Evolutionary conservation across 2,888 invertebrate genomes (phyloP), one percentile per base, ranked within the genome.

Genomic region (Drosophila affinis): DNA sequence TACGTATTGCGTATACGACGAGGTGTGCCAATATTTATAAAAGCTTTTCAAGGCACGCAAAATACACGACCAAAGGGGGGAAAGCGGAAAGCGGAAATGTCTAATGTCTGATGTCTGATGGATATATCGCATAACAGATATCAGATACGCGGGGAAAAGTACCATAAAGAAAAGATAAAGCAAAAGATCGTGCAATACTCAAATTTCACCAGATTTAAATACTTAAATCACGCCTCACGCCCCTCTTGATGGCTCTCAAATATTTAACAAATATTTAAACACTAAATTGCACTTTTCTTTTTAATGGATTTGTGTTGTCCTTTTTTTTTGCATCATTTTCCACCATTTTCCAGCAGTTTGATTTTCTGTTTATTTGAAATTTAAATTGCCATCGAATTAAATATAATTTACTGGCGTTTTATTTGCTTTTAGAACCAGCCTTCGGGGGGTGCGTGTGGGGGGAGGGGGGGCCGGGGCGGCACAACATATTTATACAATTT

Each of bases 71-170:
- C 17, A 17, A 3, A 53, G 47, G 39, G 58, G 49, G 58, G 49
- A 75, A 63, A 62, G 61, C 67, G 70, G 70, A 77, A 78, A 70
- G 61, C 67, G 74, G 70, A 79, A 78, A 70, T 77, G 77, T 67
- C 74, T 57, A 7, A n/a, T n/a, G 39, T 29, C n/a, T 39, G 7
- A 7, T n/a, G 39, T 29, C n/a, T 39, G 39, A 39, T 39, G 39
- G 61, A 56, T 62, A 18, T 57, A 62, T 62, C 34, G 39, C 48
- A 39, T 27, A 58, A 12, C 46, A 24, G 34, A 39, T 62, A 62
- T 47, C 12, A 21, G 21, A 57, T 48, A 32, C 18, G 24, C 7
- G 32, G 27, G 24, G 18, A 18, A 47, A 17, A 47, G 34, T 34
- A 17, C 10, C 27, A 48, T 27, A 47, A 21, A 21, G 27, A 17